Evolutionary conservation across 2,888 invertebrate genomes (phyloP), one percentile per base, ranked within the genome.

Genomic region (Endomychus coccineus): DNA sequence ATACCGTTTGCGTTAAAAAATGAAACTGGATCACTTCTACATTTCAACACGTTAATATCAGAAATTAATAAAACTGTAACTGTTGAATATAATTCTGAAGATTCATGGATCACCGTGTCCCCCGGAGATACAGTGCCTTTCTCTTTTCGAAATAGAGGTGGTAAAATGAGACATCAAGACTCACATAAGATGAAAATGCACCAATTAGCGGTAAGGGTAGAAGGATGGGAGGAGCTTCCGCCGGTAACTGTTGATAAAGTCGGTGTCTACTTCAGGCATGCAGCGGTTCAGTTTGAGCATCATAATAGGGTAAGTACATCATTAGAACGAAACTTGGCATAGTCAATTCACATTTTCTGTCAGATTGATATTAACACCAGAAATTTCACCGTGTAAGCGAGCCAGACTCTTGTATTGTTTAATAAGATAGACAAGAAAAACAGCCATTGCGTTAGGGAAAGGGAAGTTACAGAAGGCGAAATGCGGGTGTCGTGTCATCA

Each of bases 161-260:
- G 64, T 50, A 88, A 79, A 67, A 71, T 75, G 40, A 65, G 78
- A 23, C 84, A 80, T 56, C 72, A 75, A 55, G 81, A 85, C 61
- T 82, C 84, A 0, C 87, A 86, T 61, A 77, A 79, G 55, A 71
- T 83, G 49, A 74, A 80, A 53, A 75, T 87, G 55, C 91, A 92
- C 70, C 92, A 94, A 66, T 75, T 98, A 43, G 77, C 83, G 23
- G 84, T 96, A 22, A 76, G 84, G 34, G 83, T 97, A 13, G 86
- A 90, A 49, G 92, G 91, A 33, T 97, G 95, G 92, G 75, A 81
- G 45, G 71, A 77, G 19, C 78, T 90, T 32, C 80, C 83, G 48
- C 91, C 96, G 1, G 85, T 98, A 10, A 88, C 92, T 5, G 88
- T 98, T 1, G 97, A 98, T 67, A 83, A 88, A 63, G 95, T 96